A percentile compares a stretch with the other conserved stretches of the same genome.
phyloP scores from a whole-genome alignment of 2,888 invertebrate genomes.

The Cepaea hortensis region DNA sequence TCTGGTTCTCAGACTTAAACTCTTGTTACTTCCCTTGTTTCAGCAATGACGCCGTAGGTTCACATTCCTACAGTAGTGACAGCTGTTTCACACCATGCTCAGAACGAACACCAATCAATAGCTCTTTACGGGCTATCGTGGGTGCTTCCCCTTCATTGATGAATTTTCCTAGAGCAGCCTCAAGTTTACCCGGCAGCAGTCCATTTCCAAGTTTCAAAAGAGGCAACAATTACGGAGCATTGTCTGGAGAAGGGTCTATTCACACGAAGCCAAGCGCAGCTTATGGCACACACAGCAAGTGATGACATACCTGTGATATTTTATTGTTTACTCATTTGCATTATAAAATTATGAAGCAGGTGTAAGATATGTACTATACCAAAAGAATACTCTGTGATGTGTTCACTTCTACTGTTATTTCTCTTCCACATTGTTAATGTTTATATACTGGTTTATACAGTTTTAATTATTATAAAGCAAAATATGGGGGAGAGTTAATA shows the following conservation, averaged over 20 bases:
- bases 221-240: conserved; percentile 8
- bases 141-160: background rate
- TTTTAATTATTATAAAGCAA: too few relatives aligned
- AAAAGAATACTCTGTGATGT: too few relatives aligned
- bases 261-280: background rate
- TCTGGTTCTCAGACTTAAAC: background rate
- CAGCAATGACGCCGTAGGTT: conserved; percentile 43
- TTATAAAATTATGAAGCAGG: too few relatives aligned
- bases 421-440: too few relatives aligned
- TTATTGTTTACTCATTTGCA: too few relatives aligned
- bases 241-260: background rate
- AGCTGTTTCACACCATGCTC: conserved; percentile 49
- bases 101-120: conserved; percentile 53
- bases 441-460: too few relatives aligned
- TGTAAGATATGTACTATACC: too few relatives aligned
- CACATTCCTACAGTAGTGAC: conserved; percentile 54
- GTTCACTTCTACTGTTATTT: too few relatives aligned
- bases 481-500: too few relatives aligned
- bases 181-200: background rate
- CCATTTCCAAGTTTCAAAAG: background rate
- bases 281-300: background rate
- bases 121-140: background rate
- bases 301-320: background rate
- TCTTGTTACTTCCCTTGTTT: background rate
- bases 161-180: background rate